phyloP scores from a whole-genome alignment of 2,113 vertebrate genomes.

The Pardalotus punctatus region DNA sequence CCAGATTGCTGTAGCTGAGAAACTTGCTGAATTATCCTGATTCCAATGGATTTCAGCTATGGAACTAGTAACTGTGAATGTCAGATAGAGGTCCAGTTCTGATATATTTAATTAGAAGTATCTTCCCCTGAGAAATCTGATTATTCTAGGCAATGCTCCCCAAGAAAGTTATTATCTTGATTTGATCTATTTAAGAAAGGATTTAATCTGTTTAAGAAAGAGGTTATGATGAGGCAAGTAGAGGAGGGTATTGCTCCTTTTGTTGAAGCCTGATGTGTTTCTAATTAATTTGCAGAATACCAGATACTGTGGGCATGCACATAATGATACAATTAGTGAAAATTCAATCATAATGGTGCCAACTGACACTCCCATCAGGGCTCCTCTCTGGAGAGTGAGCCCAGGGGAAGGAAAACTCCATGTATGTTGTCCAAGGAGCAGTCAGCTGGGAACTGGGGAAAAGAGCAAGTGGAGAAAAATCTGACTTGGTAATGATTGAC shows the following conservation, averaged over 20 bases:
- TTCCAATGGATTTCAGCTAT: neutral
- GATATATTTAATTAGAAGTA: conserved; percentile 13
- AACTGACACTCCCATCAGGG: neutral
- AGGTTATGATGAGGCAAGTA: neutral
- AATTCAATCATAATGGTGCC: neutral
- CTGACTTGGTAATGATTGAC: neutral
- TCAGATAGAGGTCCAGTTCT: neutral
- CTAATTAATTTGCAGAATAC: conserved; percentile 18
- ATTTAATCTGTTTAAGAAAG: conserved; percentile 35
- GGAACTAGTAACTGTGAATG: neutral
- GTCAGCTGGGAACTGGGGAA: neutral
- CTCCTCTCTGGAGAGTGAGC: neutral
- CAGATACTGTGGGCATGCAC: neutral
- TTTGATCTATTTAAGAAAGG: conserved; percentile 31
- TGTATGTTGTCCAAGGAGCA: neutral
- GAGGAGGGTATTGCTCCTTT: neutral
- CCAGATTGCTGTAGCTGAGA: neutral
- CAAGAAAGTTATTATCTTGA: conserved; percentile 34
- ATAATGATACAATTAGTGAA: conserved; percentile 15
- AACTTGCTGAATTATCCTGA: neutral
- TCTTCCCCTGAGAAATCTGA: conserved; percentile 27
- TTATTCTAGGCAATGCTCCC: conserved; percentile 2
- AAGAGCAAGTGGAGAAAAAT: neutral
- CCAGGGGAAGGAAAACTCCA: neutral
- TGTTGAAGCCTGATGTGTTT: conserved; percentile 17